These are phyloP conservation scores for Cryptocheilus praepositus DNA, from an alignment of 2,888 invertebrate species.

Conservation along the genomic window DNA sequence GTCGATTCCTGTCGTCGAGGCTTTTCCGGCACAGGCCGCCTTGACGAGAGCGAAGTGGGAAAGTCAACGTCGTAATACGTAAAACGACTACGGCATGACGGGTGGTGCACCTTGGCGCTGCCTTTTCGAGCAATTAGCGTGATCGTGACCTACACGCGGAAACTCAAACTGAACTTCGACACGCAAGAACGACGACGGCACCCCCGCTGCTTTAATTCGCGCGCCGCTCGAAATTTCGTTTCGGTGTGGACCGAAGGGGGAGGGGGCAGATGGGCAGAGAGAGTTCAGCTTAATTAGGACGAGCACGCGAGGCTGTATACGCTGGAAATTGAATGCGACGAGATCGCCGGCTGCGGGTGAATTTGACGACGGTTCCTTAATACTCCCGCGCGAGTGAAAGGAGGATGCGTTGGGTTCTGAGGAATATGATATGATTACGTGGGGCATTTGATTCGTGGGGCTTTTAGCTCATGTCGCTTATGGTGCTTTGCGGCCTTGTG, in stretches of 20 bases:
- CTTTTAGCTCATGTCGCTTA: too few relatives aligned
- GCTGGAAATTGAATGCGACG: too few relatives aligned
- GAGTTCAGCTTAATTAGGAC: not conserved
- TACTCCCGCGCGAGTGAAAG: too few relatives aligned
- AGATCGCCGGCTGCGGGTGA: too few relatives aligned
- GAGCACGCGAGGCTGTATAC: too few relatives aligned
- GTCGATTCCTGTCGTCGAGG: too few relatives aligned
- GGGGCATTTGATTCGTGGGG: too few relatives aligned
- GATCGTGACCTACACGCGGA: conserved; percentile 29
- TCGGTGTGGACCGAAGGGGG: not conserved
- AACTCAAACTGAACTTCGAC: not conserved
- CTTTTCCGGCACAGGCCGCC: not conserved
- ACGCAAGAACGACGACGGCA: not conserved
- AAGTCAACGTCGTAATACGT: not conserved
- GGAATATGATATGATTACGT: too few relatives aligned
- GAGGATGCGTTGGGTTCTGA: too few relatives aligned
- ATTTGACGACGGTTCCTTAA: too few relatives aligned
- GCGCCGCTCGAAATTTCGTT: not conserved
- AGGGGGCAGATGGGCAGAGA: not conserved
- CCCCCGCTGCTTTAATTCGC: not conserved
- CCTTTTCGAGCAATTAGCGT: conserved; percentile 45
- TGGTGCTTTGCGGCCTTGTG: too few relatives aligned
- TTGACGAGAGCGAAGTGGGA: not conserved
- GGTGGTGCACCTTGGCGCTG: conserved; percentile 34
- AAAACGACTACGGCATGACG: not conserved